Percentiles rank a stretch among this genome's conserved stretches.
phyloP scores from a whole-genome alignment of 2,113 vertebrate genomes.

The Mohoua ochrocephala region DNA sequence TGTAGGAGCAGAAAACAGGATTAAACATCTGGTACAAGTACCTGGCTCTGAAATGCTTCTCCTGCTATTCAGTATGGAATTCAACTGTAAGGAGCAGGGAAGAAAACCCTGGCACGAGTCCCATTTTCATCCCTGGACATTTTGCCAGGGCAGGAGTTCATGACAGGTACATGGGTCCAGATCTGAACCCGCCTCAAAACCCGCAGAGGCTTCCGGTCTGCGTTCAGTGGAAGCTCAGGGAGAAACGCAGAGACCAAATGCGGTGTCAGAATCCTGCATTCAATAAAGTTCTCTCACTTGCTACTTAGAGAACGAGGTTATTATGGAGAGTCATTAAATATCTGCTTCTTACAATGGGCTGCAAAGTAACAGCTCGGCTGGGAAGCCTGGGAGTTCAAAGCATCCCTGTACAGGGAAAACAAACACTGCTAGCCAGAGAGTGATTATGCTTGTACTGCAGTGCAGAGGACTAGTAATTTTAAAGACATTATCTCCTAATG shows the following conservation, averaged over 20 bases:
- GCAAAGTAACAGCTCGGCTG: neutral
- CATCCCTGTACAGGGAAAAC: neutral
- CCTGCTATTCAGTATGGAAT: neutral
- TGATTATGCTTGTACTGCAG: neutral
- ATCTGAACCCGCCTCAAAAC: neutral
- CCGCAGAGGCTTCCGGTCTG: neutral
- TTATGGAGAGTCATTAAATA: neutral
- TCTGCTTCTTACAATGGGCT: neutral
- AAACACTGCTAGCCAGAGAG: neutral
- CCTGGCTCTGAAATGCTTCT: neutral
- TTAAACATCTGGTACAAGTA: constrained; percentile 2
- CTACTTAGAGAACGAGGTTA: neutral
- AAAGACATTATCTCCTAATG: constrained; percentile 48
- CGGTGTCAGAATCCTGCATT: neutral
- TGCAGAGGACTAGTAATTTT: constrained; percentile 24
- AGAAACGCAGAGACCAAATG: rapidly evolving
- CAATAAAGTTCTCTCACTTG: neutral
- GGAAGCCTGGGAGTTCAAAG: neutral
- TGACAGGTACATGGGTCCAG: neutral
- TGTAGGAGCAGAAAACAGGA: neutral
- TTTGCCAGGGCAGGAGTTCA: neutral
- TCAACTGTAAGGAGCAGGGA: neutral
- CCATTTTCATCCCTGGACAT: neutral
- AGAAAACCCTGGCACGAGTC: neutral
- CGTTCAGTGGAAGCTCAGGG: neutral